Base-by-base conservation (phyloP, 2,797 vertebrate species). In the Anableps anableps region DNA sequence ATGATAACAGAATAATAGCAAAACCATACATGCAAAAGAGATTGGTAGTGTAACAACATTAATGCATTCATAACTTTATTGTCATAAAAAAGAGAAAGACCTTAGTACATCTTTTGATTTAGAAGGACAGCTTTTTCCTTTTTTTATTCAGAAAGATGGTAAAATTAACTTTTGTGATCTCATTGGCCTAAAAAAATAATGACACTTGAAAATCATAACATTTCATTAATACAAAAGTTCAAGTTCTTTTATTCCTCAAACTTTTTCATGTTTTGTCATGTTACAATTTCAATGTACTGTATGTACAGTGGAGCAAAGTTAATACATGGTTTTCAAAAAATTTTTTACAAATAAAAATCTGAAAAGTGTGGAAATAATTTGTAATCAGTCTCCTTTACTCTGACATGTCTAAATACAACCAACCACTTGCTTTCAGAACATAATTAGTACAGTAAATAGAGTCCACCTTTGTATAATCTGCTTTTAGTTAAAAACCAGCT, bases 11-110 rank as follows among this genome's bases (percentile, higher is more conserved):
- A 36, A 41, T 23, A 14, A 26, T 47, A 75, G 53, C 48, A 50
- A 86, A 48, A 80, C 38, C 47, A 34, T 36, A 48, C 64, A 78
- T 78, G 47, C 77, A 81, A 72, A 81, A 38, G 48, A n/a, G 80
- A 51, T 58, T 53, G 23, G 73, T n/a, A 51, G 19, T 53, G 7
- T 14, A 16, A 29, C 5, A 29, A 31, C 21, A 4, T 31, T 36
- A 41, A 26, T 71, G 66, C 26, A 77, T 43, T 50, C 48, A 75
- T 34, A 76, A 72, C 81, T 78, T 77, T 36, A 31, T 31, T 77
- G 45, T 87, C 55, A 81, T 78, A 72, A 75, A 83, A 85, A 81
- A 77, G 29, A 43, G 47, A 50, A 55, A 48, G 72, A 66, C 2
- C 31, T 43, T 62, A 66, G 51, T 5, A 70, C 58, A 11, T 53